Percentiles rank a stretch among this genome's conserved stretches.
These are phyloP conservation scores for Poeciliopsis paucimaculata DNA, from an alignment of 2,797 vertebrate genomes.

Conservation along the genomic window DNA sequence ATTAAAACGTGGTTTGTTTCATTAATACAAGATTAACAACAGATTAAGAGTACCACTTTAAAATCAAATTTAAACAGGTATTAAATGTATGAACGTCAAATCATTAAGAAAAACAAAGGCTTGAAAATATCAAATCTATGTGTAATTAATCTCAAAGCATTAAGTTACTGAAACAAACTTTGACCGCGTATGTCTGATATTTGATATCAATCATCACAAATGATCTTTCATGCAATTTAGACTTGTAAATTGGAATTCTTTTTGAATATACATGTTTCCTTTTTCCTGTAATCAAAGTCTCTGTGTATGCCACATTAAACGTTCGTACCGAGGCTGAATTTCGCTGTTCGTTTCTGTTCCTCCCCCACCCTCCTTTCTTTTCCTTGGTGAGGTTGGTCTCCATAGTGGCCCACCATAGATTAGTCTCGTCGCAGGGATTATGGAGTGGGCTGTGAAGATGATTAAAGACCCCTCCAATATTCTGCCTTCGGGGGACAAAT, in stretches of 20 bases:
- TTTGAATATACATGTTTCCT: not conserved
- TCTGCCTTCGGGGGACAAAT: slow-evolving; percentile 59
- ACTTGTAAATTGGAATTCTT: not conserved
- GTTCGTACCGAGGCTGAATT: not conserved
- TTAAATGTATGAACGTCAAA: not conserved
- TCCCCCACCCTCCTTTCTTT: not conserved
- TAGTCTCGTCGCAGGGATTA: slow-evolving; percentile 73
- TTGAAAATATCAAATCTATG: not conserved
- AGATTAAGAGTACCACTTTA: not conserved
- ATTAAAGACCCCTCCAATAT: slow-evolving; percentile 73
- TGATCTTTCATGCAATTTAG: not conserved
- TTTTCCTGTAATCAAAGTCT: not conserved
- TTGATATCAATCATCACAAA: not conserved
- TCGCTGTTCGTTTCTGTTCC: slow-evolving; percentile 24
- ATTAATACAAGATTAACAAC: not conserved
- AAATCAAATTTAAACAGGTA: not conserved
- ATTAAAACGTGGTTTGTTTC: no score
- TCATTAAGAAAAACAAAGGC: not conserved
- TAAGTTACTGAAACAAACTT: not conserved
- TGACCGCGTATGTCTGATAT: not conserved
- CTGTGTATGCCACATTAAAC: no score
- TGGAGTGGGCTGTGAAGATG: slow-evolving; percentile 74
- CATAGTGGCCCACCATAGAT: slow-evolving; percentile 68
- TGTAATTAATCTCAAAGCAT: not conserved
- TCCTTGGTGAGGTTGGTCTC: slow-evolving; percentile 44